phyloP scores from a whole-genome alignment of 2,113 vertebrate species.

The Zapornia atra region DNA sequence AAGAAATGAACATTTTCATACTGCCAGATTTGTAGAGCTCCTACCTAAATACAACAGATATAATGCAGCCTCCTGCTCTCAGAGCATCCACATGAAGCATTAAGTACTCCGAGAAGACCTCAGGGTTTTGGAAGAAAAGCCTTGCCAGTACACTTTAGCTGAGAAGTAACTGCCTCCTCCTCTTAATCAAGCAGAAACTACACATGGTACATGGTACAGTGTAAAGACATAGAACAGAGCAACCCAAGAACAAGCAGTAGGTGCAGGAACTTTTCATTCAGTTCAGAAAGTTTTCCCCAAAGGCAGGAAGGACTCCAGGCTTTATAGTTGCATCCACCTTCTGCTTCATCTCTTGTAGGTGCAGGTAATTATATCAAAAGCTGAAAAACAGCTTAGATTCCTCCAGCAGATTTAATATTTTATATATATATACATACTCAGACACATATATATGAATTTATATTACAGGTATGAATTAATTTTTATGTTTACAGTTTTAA shows the following conservation, averaged over 20 bases:
- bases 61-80: not conserved
- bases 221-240: not conserved
- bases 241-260: not conserved
- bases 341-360: not conserved
- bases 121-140: not conserved
- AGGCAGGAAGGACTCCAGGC: not conserved
- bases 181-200: not conserved
- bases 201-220: not conserved
- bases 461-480: not conserved
- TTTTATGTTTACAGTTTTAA: not conserved
- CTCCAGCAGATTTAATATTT: not conserved
- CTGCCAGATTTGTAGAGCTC: not conserved
- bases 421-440: no score
- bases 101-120: not conserved
- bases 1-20: not conserved
- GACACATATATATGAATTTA: not conserved
- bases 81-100: not conserved
- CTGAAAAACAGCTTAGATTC: not conserved
- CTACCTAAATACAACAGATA: not conserved
- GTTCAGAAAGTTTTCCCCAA: not conserved
- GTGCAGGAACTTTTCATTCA: not conserved
- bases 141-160: not conserved
- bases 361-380: not conserved
- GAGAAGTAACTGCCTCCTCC: not conserved
- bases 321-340: not conserved